Conservation (phyloP, 2,888 invertebrate species). For the Fissipunctia ypsillon region DNA sequence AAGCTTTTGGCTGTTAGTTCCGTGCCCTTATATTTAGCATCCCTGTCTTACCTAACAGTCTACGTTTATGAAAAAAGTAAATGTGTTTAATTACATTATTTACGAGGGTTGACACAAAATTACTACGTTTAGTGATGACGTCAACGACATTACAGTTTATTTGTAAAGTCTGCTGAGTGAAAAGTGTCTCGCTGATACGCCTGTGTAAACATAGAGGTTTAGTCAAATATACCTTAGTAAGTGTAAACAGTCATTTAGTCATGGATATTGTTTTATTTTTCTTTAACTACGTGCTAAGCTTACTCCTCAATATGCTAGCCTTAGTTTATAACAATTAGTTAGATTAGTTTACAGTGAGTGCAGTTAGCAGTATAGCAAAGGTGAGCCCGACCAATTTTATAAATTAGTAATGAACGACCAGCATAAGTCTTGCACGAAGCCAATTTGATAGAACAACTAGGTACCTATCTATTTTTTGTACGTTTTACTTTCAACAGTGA, state of each 20-base stretch:
- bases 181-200: constrained; percentile 19
- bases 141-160: constrained; percentile 18
- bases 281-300: neutral
- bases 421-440: constrained; percentile 42
- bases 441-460: constrained; percentile 23
- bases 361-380: constrained; percentile 12
- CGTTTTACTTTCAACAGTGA: constrained; percentile 33
- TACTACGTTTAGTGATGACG: constrained; percentile 41
- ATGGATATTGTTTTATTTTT: constrained; percentile 11
- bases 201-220: constrained; percentile 43
- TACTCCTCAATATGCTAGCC: too few relatives aligned
- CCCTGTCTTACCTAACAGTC: neutral
- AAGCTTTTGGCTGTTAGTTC: neutral
- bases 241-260: constrained; percentile 3
- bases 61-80: neutral
- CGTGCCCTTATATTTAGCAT: neutral
- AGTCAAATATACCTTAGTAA: constrained; percentile 45
- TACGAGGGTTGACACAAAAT: constrained; percentile 19
- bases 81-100: constrained; percentile 33
- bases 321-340: neutral
- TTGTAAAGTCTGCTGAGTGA: constrained; percentile 22
- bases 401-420: constrained; percentile 40
- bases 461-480: neutral
- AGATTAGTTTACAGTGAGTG: neutral
- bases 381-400: constrained; percentile 26